Evolutionary conservation across 2,797 vertebrate species (phyloP), one percentile per base, ranked within the genome.

Genomic region (Gadopsis marmoratus): DNA sequence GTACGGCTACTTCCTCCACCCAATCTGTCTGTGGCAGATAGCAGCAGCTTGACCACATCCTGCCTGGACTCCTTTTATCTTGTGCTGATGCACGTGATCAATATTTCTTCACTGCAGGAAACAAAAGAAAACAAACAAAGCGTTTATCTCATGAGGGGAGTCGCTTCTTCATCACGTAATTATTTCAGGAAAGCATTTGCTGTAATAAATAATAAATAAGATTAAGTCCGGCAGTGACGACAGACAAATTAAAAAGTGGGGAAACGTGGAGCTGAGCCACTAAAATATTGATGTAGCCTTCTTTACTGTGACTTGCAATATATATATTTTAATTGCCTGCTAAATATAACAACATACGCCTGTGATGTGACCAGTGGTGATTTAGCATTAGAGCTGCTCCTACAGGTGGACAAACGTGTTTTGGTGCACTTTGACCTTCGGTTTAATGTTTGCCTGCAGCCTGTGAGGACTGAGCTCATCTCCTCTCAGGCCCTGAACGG

Each of bases 21-120:
- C 72, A 62, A 33, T 82, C 73, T 71, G 26, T 63, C 64, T 64
- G 76, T 75, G 82, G 93, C 81, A 84, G n/a, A 77, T 91, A 82
- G 82, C 88, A 65, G 55, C 58, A 35, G 77, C 53, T 63, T 51
- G 55, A 75, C 82, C 83, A 66, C 81, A 85, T 88, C 86, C 80
- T 85, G 70, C 60, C 58, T 17, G 1, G 33, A 35, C 65, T 74
- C 62, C 37, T 31, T 76, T 76, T 19, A 59, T 54, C 54, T 64
- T 55, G 39, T 23, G 26, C 47, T 51, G 11, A 41, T 59, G 48
- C 39, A 16, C 4, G 7, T 48, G 61, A 73, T 88, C 66, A 26
- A 84, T 79, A 82, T 63, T 53, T 71, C 21, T 51, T 50, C 41
- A 50, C 17, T 8, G 47, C 37, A 19, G 39, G 37, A 39, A 39